Evolutionary conservation across 2,888 invertebrate species (phyloP).

Genomic region (Luperina testacea): DNA sequence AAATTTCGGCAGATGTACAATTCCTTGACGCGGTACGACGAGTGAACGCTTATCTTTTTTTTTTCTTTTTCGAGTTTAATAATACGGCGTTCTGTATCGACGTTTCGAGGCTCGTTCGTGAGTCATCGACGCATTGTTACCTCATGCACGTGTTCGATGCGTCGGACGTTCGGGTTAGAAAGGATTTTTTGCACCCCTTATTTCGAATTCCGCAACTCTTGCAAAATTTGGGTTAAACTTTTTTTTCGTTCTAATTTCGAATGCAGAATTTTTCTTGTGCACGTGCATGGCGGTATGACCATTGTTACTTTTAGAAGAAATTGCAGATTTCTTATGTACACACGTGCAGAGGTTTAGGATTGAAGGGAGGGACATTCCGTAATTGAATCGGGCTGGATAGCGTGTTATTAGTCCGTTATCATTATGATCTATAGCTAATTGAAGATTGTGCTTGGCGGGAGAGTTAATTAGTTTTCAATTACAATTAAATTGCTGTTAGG

Average conservation of each 20-base stretch:
- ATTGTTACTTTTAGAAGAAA: slow-evolving; percentile 64
- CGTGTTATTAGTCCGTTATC: slow-evolving; percentile 66
- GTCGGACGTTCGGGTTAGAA: slow-evolving; percentile 88
- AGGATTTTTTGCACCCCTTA: slow-evolving; percentile 90
- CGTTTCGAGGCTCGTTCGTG: slow-evolving; percentile 82
- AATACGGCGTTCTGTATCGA: slow-evolving; percentile 85
- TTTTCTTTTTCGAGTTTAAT: slow-evolving; percentile 82
- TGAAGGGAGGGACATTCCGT: slow-evolving; percentile 65
- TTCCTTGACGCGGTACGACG: slow-evolving; percentile 88
- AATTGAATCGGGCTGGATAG: slow-evolving; percentile 57
- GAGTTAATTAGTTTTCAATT: slow-evolving; percentile 81
- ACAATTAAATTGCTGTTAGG: slow-evolving; percentile 78
- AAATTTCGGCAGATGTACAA: slow-evolving; percentile 91
- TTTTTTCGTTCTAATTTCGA: slow-evolving; percentile 76
- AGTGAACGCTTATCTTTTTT: slow-evolving; percentile 88
- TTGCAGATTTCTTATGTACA: slow-evolving; percentile 53
- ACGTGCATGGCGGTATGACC: slow-evolving; percentile 75
- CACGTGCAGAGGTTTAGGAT: slow-evolving; percentile 73
- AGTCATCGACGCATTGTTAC: slow-evolving; percentile 87
- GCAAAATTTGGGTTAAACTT: slow-evolving; percentile 88
- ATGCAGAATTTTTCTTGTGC: slow-evolving; percentile 71
- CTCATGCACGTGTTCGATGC: slow-evolving; percentile 86
- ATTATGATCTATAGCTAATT: slow-evolving; percentile 78
- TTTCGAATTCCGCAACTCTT: slow-evolving; percentile 89
- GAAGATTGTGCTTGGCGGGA: slow-evolving; percentile 71